Conservation (phyloP, 2,797 vertebrate species). For the Sebastes cheni region DNA sequence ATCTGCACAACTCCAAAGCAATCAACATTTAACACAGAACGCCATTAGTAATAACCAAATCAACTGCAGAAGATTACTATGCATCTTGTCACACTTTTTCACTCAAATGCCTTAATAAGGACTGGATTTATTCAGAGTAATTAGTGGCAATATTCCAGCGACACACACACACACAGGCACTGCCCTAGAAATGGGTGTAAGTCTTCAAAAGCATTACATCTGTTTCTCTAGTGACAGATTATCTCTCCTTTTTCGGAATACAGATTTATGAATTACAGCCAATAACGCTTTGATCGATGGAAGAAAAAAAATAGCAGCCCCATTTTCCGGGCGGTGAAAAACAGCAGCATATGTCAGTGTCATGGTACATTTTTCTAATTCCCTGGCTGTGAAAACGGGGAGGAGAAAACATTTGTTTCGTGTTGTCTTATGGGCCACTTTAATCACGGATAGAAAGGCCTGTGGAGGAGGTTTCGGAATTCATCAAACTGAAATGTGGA, state of each 20-base stretch:
- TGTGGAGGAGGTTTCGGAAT: constrained; percentile 11
- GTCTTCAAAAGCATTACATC: constrained; percentile 57
- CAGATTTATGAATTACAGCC: constrained; percentile 57
- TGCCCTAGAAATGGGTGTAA: constrained; percentile 44
- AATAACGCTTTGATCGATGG: constrained; percentile 55
- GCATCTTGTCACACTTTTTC: constrained; percentile 54
- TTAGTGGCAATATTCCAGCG: constrained; percentile 55
- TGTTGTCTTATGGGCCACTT: constrained; percentile 31
- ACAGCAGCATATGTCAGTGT: constrained; percentile 57
- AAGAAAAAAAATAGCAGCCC: constrained; percentile 13
- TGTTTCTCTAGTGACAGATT: constrained; percentile 57
- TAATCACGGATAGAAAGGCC: constrained; percentile 16
- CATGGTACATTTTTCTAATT: constrained; percentile 40
- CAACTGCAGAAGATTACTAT: constrained; percentile 42
- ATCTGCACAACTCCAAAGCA: constrained; percentile 10
- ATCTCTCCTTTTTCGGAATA: constrained; percentile 34
- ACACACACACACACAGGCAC: constrained; percentile 15
- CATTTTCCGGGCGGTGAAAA: constrained; percentile 47
- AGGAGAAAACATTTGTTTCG: constrained; percentile 45
- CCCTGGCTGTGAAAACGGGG: constrained; percentile 28
- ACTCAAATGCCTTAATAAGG: constrained; percentile 57
- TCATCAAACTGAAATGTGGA: constrained; percentile 3
- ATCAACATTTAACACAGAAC: constrained; percentile 4
- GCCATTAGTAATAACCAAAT: constrained; percentile 33
- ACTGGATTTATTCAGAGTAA: constrained; percentile 60